Evolutionary conservation across 2,113 vertebrate genomes (phyloP).

Genomic region (Aegotheles bennettii): DNA sequence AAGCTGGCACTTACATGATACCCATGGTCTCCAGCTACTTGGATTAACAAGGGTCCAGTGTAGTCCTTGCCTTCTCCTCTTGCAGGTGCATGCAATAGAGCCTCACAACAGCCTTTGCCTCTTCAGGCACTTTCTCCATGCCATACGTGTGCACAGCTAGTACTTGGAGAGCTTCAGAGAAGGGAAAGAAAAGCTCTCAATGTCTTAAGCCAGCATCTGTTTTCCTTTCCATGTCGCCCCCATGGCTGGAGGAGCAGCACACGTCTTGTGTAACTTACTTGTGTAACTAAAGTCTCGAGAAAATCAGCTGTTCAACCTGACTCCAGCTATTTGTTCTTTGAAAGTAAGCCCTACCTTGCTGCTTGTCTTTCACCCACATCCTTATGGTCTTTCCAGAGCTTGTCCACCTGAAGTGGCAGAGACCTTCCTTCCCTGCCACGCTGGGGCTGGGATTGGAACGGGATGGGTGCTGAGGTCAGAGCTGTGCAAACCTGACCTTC

Average conservation of each 20-base stretch:
- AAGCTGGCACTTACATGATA: neutral
- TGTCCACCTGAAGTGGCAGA: neutral
- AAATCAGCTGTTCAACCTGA: neutral
- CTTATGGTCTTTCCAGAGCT: neutral
- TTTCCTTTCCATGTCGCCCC: neutral
- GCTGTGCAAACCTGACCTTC: neutral
- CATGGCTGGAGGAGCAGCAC: rapidly evolving
- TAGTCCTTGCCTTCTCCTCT: neutral
- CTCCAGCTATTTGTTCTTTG: neutral
- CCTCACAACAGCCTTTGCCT: neutral
- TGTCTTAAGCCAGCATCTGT: neutral
- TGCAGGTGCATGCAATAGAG: neutral
- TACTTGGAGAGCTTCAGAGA: neutral
- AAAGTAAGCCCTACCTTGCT: neutral
- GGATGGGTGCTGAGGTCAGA: neutral
- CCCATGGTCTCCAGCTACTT: neutral
- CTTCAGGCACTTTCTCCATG: neutral
- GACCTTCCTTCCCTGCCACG: rapidly evolving
- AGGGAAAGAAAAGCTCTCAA: neutral
- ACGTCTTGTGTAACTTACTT: neutral
- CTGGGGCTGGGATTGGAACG: neutral
- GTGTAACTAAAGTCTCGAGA: neutral
- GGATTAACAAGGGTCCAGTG: neutral
- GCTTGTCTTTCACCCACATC: neutral
- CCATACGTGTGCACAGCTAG: neutral